Conservation (phyloP, 1,140 invertebrate genomes). For the Rhagoletis pomonella region DNA sequence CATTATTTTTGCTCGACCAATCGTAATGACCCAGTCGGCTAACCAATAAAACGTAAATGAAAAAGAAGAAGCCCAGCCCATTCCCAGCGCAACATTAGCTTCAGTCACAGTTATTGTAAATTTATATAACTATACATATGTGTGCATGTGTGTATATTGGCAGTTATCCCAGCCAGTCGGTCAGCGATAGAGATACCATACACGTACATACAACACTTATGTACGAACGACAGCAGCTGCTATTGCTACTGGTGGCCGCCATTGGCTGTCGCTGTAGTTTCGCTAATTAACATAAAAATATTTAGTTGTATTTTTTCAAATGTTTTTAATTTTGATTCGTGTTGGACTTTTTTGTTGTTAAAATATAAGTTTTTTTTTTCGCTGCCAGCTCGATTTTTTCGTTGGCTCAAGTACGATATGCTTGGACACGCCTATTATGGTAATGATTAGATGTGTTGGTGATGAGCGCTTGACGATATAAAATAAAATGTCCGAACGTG, state of each 20-base stretch:
- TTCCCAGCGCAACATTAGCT: not conserved
- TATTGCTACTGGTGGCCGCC: not conserved
- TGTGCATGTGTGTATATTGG: not conserved
- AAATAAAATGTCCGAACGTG: not conserved
- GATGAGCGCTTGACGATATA: not conserved
- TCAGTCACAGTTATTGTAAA: not conserved
- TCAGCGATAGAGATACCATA: not conserved
- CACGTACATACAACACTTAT: too few species aligned
- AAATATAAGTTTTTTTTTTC: not conserved
- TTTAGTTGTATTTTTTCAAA: not conserved
- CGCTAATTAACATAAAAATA: constrained; percentile 35
- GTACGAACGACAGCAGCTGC: not conserved
- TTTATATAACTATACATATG: not conserved
- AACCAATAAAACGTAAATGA: not conserved
- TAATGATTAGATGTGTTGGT: not conserved
- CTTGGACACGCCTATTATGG: not conserved
- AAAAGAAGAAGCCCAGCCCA: constrained; percentile 39
- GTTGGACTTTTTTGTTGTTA: not conserved
- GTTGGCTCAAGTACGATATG: not conserved
- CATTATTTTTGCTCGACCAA: not conserved
- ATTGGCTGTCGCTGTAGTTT: not conserved
- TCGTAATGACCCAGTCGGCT: not conserved
- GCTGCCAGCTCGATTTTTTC: not conserved
- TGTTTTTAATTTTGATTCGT: not conserved
- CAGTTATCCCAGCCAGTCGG: not conserved